These are phyloP conservation scores for Taenaris catops DNA, from an alignment of 2,888 invertebrate species.

Conservation along the genomic window DNA sequence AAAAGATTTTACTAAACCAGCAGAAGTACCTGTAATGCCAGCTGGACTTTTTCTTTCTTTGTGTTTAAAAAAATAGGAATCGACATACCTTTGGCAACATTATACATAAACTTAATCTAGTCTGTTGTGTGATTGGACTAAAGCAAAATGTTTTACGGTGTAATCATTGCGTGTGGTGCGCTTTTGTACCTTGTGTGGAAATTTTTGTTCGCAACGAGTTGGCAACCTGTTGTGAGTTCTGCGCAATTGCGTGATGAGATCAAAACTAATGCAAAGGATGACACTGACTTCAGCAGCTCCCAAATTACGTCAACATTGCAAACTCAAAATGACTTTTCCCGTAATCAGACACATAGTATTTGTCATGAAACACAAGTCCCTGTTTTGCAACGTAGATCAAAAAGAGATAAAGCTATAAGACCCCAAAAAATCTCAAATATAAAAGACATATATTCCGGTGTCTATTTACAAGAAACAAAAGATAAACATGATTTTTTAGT, in stretches of 20 bases:
- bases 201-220: slow-evolving; percentile 36
- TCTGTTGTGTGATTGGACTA: slow-evolving; percentile 53
- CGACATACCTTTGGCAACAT: slow-evolving; percentile 29
- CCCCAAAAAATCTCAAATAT: not conserved
- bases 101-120: slow-evolving; percentile 39
- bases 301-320: not conserved
- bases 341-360: slow-evolving; percentile 3
- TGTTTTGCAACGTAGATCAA: slow-evolving; percentile 2
- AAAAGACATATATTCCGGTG: not conserved
- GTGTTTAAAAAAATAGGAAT: slow-evolving; percentile 50
- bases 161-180: slow-evolving; percentile 54
- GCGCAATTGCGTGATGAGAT: slow-evolving; percentile 14
- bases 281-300: not conserved
- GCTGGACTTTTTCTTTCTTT: slow-evolving; percentile 37
- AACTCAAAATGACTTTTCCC: not conserved
- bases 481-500: not conserved
- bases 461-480: slow-evolving; percentile 1
- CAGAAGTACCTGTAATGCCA: too few relatives aligned
- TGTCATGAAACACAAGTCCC: not conserved
- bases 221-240: slow-evolving; percentile 12
- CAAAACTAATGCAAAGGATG: slow-evolving; percentile 3
- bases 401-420: too few relatives aligned
- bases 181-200: slow-evolving; percentile 58
- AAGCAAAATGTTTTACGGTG: slow-evolving; percentile 61
- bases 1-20: slow-evolving; percentile 51